Conservation (phyloP, 2,797 vertebrate species). For the Poliocrania exsul region DNA sequence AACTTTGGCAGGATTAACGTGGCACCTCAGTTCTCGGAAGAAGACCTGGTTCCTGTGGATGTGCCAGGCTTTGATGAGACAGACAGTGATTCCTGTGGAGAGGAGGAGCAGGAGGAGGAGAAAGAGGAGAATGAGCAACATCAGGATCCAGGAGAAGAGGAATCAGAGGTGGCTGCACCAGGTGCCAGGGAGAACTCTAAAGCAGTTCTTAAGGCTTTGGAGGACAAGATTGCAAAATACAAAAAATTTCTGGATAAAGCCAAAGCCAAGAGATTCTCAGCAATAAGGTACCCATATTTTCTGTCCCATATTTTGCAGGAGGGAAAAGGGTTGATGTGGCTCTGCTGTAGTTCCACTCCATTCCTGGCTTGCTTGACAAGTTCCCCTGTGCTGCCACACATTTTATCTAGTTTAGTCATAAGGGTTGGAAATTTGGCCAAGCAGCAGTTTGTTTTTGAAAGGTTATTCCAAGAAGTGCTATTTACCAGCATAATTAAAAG, state of each 20-base stretch:
- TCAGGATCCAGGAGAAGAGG: not conserved
- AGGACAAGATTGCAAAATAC: constrained; percentile 93
- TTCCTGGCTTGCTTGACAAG: not conserved
- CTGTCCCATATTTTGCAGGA: not conserved
- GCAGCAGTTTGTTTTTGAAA: not conserved
- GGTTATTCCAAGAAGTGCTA: not conserved
- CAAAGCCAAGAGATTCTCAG: constrained; percentile 93
- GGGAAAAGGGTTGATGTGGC: not conserved
- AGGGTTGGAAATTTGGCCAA: not conserved
- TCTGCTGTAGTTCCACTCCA: not conserved
- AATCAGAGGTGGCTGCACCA: not conserved
- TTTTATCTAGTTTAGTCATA: not conserved
- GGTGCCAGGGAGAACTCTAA: constrained; percentile 55
- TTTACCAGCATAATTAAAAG: not conserved
- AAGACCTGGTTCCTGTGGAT: constrained; percentile 92
- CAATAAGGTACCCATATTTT: constrained; percentile 90
- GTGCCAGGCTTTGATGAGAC: constrained; percentile 80
- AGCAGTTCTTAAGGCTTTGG: constrained; percentile 84
- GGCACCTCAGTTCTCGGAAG: constrained; percentile 89
- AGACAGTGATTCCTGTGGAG: constrained; percentile 62
- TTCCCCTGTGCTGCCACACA: not conserved
- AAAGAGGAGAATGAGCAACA: constrained; percentile 48
- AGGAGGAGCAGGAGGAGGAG: constrained; percentile 73
- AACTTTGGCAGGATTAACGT: constrained; percentile 96
- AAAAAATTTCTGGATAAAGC: constrained; percentile 94